Evolutionary conservation across 1,140 invertebrate genomes (phyloP).

Genomic region (Zaprionus capensis): DNA sequence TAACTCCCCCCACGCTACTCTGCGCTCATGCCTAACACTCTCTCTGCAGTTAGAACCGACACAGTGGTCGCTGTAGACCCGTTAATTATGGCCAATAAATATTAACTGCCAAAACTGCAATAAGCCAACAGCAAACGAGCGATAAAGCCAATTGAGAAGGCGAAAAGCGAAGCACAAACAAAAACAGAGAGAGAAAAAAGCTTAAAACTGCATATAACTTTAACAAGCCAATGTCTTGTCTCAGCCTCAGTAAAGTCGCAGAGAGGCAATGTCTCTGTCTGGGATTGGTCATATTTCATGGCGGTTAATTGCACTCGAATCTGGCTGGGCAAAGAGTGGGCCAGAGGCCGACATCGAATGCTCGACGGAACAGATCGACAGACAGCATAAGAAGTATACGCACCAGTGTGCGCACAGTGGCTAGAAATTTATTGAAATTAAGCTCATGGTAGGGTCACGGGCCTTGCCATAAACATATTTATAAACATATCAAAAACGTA

Average conservation of each 20-base stretch:
- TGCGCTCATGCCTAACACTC: not conserved
- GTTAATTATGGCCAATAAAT: conserved; percentile 77
- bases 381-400: conserved; percentile 15
- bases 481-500: too few relatives aligned
- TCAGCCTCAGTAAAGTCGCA: conserved; percentile 1
- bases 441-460: too few relatives aligned
- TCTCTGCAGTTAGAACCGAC: conserved; percentile 50
- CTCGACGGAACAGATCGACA: not conserved
- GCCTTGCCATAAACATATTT: too few relatives aligned
- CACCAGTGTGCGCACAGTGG: conserved; percentile 35
- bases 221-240: conserved; percentile 7
- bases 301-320: conserved; percentile 56
- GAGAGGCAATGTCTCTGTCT: conserved; percentile 11
- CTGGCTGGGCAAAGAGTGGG: conserved; percentile 20
- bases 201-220: not conserved
- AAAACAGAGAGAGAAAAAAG: not conserved
- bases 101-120: conserved; percentile 78
- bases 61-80: conserved; percentile 17
- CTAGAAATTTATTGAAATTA: too few relatives aligned
- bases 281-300: conserved; percentile 46
- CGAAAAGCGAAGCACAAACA: conserved; percentile 4
- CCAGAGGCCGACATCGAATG: conserved; percentile 23
- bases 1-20: not conserved
- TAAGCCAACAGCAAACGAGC: conserved; percentile 62
- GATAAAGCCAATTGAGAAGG: conserved; percentile 45